Evolutionary conservation across 2,113 vertebrate species (phyloP).

Genomic region (Apaloderma vittatum): DNA sequence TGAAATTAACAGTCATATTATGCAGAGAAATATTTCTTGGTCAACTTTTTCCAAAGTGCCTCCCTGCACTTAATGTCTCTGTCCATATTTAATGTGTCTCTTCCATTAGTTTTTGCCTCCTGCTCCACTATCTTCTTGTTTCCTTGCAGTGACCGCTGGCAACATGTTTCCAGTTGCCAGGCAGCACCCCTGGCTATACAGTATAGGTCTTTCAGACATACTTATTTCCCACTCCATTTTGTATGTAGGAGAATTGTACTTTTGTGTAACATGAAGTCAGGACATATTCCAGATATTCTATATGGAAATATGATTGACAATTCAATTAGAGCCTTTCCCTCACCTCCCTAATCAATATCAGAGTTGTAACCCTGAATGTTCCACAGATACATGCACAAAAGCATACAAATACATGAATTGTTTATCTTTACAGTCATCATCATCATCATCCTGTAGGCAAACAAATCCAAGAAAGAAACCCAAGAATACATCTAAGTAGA

Average conservation of each 20-base stretch:
- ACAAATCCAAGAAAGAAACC: background rate
- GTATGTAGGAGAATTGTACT: background rate
- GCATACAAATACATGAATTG: background rate
- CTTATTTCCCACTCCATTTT: background rate
- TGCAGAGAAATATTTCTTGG: background rate
- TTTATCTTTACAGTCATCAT: background rate
- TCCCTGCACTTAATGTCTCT: background rate
- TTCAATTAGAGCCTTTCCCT: background rate
- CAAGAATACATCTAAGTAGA: background rate
- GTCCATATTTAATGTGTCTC: background rate
- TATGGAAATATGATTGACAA: background rate
- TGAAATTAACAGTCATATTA: background rate
- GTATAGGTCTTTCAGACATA: background rate
- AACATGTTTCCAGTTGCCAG: background rate
- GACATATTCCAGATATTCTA: background rate
- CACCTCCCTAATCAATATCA: background rate
- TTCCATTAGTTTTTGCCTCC: background rate
- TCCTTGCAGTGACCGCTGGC: background rate
- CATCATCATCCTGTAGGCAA: background rate
- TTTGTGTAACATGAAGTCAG: background rate
- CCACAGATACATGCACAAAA: background rate
- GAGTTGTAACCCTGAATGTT: background rate
- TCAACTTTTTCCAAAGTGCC: background rate
- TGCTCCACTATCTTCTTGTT: background rate
- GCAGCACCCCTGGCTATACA: background rate